phyloP scores from a whole-genome alignment of 2,797 vertebrate species.

The Miichthys miiuy region DNA sequence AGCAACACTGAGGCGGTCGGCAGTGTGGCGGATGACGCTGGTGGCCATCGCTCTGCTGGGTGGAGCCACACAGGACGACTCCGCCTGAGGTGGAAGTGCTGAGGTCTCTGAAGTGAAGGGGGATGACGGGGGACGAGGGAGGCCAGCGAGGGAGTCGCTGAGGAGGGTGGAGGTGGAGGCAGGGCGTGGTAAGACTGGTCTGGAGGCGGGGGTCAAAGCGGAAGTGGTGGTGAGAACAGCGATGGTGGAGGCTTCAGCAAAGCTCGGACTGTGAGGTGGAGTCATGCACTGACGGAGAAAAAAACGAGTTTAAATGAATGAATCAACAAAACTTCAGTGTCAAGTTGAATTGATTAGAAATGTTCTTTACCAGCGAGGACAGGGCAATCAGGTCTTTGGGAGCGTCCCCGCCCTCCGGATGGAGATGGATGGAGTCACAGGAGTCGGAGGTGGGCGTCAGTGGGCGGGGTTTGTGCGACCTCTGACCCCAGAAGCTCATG shows the following conservation, averaged over 20 bases:
- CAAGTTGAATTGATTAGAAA: not conserved
- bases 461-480: constrained; percentile 89
- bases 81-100: constrained; percentile 48
- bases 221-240: constrained; percentile 47
- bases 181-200: constrained; percentile 48
- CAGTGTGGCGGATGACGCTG: constrained; percentile 93
- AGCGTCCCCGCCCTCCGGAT: constrained; percentile 77
- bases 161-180: constrained; percentile 46
- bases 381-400: constrained; percentile 92
- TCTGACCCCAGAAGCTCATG: constrained; percentile 98
- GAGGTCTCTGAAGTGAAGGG: constrained; percentile 53
- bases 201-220: constrained; percentile 53
- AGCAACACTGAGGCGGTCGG: constrained; percentile 72
- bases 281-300: constrained; percentile 91
- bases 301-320: not conserved
- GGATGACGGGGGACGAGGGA: constrained; percentile 9
- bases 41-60: constrained; percentile 88
- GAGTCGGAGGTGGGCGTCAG: constrained; percentile 96
- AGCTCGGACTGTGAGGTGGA: constrained; percentile 95
- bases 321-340: not conserved
- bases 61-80: constrained; percentile 46
- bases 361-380: constrained; percentile 91
- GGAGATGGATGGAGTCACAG: constrained; percentile 88
- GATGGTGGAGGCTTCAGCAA: constrained; percentile 83
- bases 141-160: constrained; percentile 19